These are phyloP conservation scores for Thunnus maccoyii DNA, from an alignment of 2,113 vertebrate genomes.

Conservation along the genomic window DNA sequence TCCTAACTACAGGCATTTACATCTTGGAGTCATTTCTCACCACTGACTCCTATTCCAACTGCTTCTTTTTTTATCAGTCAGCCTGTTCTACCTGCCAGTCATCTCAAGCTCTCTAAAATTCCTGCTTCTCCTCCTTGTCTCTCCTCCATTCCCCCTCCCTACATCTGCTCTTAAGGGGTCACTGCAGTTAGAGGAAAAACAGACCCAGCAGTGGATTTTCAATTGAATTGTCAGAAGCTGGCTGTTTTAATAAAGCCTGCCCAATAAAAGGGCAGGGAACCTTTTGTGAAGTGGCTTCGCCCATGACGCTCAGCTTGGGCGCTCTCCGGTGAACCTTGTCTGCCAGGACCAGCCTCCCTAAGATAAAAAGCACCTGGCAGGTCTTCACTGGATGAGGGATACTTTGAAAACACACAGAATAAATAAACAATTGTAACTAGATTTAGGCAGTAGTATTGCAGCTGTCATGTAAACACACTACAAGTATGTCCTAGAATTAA, in stretches of 20 bases:
- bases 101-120: constrained; percentile 58
- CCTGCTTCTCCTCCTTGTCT: constrained; percentile 34
- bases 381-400: constrained; percentile 23
- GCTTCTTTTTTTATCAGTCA: constrained; percentile 24
- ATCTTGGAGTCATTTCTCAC: constrained; percentile 54
- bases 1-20: constrained; percentile 60
- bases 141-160: constrained; percentile 27
- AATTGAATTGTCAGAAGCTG: constrained; percentile 80
- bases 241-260: constrained; percentile 81
- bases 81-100: constrained; percentile 71
- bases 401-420: constrained; percentile 32
- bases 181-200: constrained; percentile 77
- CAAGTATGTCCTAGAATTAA: not conserved
- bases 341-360: constrained; percentile 41
- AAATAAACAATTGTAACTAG: constrained; percentile 7
- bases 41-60: constrained; percentile 19
- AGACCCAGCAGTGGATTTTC: constrained; percentile 77
- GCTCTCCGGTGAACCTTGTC: constrained; percentile 55
- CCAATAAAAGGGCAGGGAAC: constrained; percentile 79
- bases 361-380: constrained; percentile 64
- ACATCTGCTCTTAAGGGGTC: constrained; percentile 63
- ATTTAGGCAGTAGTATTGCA: not conserved
- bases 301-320: constrained; percentile 59
- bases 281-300: constrained; percentile 78
- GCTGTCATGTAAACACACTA: not conserved